Evolutionary conservation across 1,140 invertebrate genomes (phyloP).

Genomic region (Euwallacea similis): DNA sequence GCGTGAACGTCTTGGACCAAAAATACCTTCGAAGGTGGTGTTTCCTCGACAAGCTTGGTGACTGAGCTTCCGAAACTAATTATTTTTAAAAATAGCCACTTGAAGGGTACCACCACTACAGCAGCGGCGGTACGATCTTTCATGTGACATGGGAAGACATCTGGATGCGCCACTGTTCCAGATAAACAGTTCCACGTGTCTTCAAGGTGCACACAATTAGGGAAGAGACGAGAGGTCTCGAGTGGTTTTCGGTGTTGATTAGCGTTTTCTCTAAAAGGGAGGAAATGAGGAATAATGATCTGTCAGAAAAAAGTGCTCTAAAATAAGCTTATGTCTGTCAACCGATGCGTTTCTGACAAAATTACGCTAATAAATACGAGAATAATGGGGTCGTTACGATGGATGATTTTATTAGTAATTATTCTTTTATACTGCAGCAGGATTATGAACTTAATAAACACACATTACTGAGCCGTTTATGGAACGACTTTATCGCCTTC

Average conservation of each 20-base stretch:
- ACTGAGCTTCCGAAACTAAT: conserved; percentile 46
- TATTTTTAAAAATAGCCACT: conserved; percentile 45
- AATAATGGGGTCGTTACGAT: not conserved
- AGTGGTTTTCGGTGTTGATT: conserved; percentile 36
- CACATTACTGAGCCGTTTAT: too few relatives aligned
- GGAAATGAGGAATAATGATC: conserved; percentile 36
- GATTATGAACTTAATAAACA: too few relatives aligned
- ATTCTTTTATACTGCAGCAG: too few relatives aligned
- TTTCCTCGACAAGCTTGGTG: conserved; percentile 22
- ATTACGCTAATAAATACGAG: not conserved
- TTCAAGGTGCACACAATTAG: conserved; percentile 34
- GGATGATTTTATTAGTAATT: too few relatives aligned
- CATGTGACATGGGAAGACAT: not conserved
- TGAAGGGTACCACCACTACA: not conserved
- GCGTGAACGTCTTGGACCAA: conserved; percentile 30
- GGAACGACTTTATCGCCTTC: too few relatives aligned
- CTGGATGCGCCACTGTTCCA: too few relatives aligned
- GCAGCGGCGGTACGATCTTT: not conserved
- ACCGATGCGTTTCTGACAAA: too few relatives aligned
- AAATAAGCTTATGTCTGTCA: not conserved
- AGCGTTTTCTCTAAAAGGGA: conserved; percentile 33
- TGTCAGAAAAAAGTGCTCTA: not conserved
- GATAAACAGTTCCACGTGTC: conserved; percentile 10
- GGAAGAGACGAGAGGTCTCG: conserved; percentile 15
- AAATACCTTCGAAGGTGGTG: conserved; percentile 34